These are phyloP conservation scores for Epinephelus lanceolatus DNA, from an alignment of 2,113 vertebrate species.

Conservation along the genomic window DNA sequence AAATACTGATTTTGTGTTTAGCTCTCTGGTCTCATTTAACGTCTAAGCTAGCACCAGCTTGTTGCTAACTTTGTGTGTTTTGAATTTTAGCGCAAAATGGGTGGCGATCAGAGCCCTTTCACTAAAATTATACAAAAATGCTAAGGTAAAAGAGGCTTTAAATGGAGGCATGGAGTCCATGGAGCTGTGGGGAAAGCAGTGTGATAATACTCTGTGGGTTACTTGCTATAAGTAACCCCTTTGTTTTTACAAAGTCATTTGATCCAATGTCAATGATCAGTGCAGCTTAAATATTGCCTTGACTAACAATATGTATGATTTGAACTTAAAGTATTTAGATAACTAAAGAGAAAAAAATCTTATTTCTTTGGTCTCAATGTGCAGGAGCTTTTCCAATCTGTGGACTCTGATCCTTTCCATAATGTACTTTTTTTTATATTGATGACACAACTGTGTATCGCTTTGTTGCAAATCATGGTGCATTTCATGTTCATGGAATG, in stretches of 20 bases:
- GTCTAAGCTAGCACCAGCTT: neutral
- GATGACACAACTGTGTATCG: slow-evolving; percentile 32
- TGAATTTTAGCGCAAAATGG: neutral
- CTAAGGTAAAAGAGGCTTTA: neutral
- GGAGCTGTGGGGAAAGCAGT: neutral
- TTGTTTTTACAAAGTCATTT: neutral
- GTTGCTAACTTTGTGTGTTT: neutral
- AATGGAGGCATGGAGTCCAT: neutral
- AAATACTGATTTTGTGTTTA: neutral
- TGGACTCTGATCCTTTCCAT: slow-evolving; percentile 7
- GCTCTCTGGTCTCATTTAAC: neutral
- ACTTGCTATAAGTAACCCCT: too few species aligned
- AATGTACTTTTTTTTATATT: slow-evolving; percentile 12
- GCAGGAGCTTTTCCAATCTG: neutral
- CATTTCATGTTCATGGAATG: slow-evolving; percentile 49
- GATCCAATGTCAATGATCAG: neutral
- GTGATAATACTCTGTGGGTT: neutral
- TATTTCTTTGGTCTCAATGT: neutral
- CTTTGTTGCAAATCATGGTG: slow-evolving; percentile 47
- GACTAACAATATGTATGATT: neutral
- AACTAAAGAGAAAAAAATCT: neutral
- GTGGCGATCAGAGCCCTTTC: neutral
- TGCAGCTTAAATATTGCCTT: neutral
- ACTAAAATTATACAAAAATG: neutral
- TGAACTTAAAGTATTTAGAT: neutral